Conservation (phyloP, 2,113 vertebrate genomes). For the Nematolebias whitei region DNA sequence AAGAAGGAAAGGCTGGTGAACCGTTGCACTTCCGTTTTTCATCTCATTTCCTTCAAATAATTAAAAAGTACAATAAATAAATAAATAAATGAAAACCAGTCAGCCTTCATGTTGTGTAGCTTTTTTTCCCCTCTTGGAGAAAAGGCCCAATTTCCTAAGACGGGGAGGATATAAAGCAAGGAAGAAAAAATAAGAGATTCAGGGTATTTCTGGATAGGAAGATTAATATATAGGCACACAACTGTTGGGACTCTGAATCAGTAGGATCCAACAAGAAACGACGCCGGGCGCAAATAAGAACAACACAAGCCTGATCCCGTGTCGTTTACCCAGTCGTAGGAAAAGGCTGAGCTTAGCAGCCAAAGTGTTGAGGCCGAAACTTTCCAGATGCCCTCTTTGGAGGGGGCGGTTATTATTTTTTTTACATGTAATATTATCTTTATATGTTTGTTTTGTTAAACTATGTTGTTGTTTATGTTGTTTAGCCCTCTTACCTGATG, state of each 20-base stretch:
- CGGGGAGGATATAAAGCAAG: slow-evolving; percentile 54
- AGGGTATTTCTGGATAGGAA: slow-evolving; percentile 70
- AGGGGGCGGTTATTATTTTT: slow-evolving; percentile 51
- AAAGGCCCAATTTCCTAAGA: slow-evolving; percentile 68
- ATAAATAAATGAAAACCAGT: slow-evolving; percentile 55
- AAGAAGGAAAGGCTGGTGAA: slow-evolving; percentile 71
- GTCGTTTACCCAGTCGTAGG: slow-evolving; percentile 61
- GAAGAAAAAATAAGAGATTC: slow-evolving; percentile 55
- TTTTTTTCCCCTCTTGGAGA: slow-evolving; percentile 69
- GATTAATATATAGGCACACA: slow-evolving; percentile 61
- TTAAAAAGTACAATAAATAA: slow-evolving; percentile 23
- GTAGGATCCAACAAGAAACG: slow-evolving; percentile 52
- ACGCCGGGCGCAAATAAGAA: slow-evolving; percentile 5
- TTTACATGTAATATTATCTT: slow-evolving; percentile 69
- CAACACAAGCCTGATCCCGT: slow-evolving; percentile 33
- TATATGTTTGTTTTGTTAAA: slow-evolving; percentile 70
- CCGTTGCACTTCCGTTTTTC: slow-evolving; percentile 78
- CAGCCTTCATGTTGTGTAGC: slow-evolving; percentile 73
- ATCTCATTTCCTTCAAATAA: slow-evolving; percentile 78
- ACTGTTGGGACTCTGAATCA: slow-evolving; percentile 56
- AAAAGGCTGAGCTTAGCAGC: slow-evolving; percentile 58
- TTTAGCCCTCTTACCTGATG: slow-evolving; percentile 76
- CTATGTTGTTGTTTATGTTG: slow-evolving; percentile 76
- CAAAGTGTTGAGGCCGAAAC: slow-evolving; percentile 59
- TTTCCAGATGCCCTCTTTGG: slow-evolving; percentile 61